Base-by-base conservation (phyloP, 1,140 invertebrate species). In the Saccostrea cuccullata region DNA sequence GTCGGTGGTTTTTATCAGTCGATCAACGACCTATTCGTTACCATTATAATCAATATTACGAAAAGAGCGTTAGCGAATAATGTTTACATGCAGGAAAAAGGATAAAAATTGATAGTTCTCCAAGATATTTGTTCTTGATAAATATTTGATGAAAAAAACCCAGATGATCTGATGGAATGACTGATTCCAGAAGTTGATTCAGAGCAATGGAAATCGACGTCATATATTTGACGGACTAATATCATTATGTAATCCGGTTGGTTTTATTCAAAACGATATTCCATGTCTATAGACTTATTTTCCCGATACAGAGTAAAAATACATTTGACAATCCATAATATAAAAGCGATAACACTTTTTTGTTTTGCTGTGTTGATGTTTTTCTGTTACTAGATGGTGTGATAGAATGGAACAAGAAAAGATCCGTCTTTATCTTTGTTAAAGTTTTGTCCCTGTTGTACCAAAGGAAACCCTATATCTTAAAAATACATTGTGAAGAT, bases 91-190 rank as follows among this genome's bases (percentile, higher is more conserved):
- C 70, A 73, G 70, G 70, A 73, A 73, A 73, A 73, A 30, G 70
- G 70, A 73, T 73, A 73, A 73, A 73, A 73, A 73, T 73, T 73
- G 70, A 73, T 36, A 73, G 70, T 73, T 73, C 70, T 73, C 70
- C 70, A 73, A 73, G 70, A 73, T 73, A 73, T 73, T 73, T 73
- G 70, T 73, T 73, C 70, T 73, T 15, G 70, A 73, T 73, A 73
- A 73, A 73, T 73, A 73, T 73, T 73, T 73, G 30, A 73, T 73
- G 70, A 73, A 73, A 73, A 73, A 73, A 47, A 47, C 47, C 36
- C 70, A 26, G 70, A 73, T 73, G 70, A 73, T 73, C 70, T 73
- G 23, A 26, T 73, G 26, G 30, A 73, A 73, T 73, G 13, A 26
- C 15, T 73, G 70, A 40, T 30, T 40, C 70, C 70, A 73, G 23